Conservation (phyloP, 1,140 invertebrate genomes). For the Drosophila rhopaloa region DNA sequence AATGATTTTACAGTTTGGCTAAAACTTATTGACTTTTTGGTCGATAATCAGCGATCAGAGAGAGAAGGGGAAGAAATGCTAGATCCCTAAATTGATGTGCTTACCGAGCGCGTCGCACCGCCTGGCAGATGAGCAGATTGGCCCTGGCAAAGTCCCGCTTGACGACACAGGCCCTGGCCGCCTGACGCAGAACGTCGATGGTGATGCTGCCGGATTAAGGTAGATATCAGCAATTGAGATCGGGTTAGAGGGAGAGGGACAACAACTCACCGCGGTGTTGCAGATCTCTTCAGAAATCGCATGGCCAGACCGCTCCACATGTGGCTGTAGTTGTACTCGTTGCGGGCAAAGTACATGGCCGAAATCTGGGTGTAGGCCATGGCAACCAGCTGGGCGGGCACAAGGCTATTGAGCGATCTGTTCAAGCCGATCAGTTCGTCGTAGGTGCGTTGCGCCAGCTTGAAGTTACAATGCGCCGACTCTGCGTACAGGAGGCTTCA, state of each 20-base stretch:
- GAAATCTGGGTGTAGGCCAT: slow-evolving; percentile 92
- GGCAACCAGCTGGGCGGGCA: slow-evolving; percentile 85
- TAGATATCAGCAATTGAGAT: not conserved
- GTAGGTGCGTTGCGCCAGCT: slow-evolving; percentile 82
- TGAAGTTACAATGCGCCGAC: slow-evolving; percentile 91
- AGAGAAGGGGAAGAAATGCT: not conserved
- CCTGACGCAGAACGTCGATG: slow-evolving; percentile 92
- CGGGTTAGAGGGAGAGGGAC: not conserved
- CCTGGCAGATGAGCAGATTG: slow-evolving; percentile 92
- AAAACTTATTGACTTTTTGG: not conserved
- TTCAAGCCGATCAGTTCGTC: slow-evolving; percentile 51
- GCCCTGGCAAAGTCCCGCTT: slow-evolving; percentile 93
- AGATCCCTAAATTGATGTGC: slow-evolving; percentile 1
- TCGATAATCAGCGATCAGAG: not conserved
- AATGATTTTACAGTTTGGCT: no score
- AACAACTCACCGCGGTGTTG: slow-evolving; percentile 86
- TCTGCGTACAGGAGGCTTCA: slow-evolving; percentile 92
- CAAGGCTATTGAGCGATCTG: slow-evolving; percentile 17
- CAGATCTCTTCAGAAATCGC: slow-evolving; percentile 87
- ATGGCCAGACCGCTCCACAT: slow-evolving; percentile 91
- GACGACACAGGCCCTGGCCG: slow-evolving; percentile 93
- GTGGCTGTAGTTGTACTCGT: slow-evolving; percentile 91
- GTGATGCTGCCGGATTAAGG: slow-evolving; percentile 85
- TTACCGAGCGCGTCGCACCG: slow-evolving; percentile 90
- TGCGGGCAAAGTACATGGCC: slow-evolving; percentile 91